phyloP scores from a whole-genome alignment of 2,888 invertebrate species.

The Myathropa florea region DNA sequence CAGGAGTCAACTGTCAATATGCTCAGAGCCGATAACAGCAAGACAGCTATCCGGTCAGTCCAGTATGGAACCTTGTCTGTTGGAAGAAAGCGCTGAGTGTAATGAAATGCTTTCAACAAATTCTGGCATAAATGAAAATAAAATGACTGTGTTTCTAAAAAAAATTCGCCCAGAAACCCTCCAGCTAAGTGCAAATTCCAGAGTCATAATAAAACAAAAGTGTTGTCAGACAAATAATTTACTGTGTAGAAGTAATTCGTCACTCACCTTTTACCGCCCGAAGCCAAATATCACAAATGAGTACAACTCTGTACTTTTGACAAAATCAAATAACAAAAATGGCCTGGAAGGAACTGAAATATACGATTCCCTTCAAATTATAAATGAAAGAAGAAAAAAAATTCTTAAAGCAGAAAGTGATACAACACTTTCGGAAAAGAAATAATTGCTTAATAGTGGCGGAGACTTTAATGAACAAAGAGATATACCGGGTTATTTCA shows the following conservation, averaged over 20 bases:
- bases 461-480: not conserved
- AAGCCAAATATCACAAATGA: slow-evolving; percentile 76
- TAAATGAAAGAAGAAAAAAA: slow-evolving; percentile 79
- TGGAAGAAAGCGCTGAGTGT: slow-evolving; percentile 76
- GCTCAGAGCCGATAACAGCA: slow-evolving; percentile 78
- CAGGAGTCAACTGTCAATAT: slow-evolving; percentile 79
- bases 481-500: not conserved
- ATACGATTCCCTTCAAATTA: slow-evolving; percentile 80
- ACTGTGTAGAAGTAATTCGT: slow-evolving; percentile 79
- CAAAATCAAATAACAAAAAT: slow-evolving; percentile 73
- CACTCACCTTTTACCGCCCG: slow-evolving; percentile 79
- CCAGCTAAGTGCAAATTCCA: slow-evolving; percentile 67
- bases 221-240: slow-evolving; percentile 54
- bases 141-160: slow-evolving; percentile 72
- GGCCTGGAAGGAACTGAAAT: slow-evolving; percentile 73
- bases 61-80: slow-evolving; percentile 80
- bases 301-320: slow-evolving; percentile 78
- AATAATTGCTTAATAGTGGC: no score
- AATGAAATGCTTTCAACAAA: slow-evolving; percentile 59
- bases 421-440: slow-evolving; percentile 83
- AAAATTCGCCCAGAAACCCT: slow-evolving; percentile 78
- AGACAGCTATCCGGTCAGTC: slow-evolving; percentile 80
- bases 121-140: not conserved
- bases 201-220: slow-evolving; percentile 2
- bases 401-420: slow-evolving; percentile 79